phyloP scores from a whole-genome alignment of 1,140 invertebrate species.

The Frieseomelitta varia region DNA sequence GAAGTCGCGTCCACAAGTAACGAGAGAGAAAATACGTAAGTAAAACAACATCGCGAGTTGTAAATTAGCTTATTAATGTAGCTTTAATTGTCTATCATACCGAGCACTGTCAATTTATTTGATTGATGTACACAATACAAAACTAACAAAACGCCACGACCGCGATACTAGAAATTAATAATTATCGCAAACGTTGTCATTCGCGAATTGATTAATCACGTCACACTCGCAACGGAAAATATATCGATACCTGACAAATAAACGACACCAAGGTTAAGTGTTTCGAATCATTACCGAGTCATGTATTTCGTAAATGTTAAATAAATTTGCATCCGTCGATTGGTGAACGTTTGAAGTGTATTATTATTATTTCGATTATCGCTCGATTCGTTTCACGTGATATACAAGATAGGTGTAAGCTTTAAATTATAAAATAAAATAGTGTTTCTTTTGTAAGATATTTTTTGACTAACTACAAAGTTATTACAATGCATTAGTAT shows the following conservation, averaged over 20 bases:
- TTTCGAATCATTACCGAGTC: background rate
- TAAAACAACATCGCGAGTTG: background rate
- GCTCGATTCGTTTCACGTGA: background rate
- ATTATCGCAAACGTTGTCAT: background rate
- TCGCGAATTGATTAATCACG: background rate
- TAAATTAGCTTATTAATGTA: conserved; percentile 1
- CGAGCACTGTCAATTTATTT: background rate
- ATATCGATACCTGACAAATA: background rate
- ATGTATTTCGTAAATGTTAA: background rate
- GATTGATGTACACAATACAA: background rate
- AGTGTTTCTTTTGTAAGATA: no score
- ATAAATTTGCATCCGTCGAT: background rate
- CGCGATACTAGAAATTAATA: conserved; percentile 4
- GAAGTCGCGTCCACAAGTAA: background rate
- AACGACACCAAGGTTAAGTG: background rate
- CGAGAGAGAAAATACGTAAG: background rate
- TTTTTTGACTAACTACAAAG: no score
- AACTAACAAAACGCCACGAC: background rate
- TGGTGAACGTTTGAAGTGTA: background rate
- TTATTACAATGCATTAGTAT: no score
- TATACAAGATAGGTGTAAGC: no score
- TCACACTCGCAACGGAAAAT: background rate
- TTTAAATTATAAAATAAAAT: no score
- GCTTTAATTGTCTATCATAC: background rate
- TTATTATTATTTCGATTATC: no score